phyloP scores from a whole-genome alignment of 2,113 vertebrate genomes.

The Platichthys flesus region DNA sequence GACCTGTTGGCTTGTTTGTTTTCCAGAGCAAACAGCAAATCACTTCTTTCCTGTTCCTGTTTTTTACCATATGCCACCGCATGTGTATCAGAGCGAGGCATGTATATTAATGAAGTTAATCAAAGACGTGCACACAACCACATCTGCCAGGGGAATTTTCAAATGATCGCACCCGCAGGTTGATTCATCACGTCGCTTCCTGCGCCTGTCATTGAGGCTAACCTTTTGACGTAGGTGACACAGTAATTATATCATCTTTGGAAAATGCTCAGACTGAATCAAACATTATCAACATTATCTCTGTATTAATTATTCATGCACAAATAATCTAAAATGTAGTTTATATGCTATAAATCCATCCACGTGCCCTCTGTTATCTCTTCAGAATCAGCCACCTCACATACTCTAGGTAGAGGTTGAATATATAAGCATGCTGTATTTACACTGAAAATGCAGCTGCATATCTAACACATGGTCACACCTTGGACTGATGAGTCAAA shows the following conservation, averaged over 20 bases:
- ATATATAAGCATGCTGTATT: neutral
- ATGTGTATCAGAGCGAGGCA: constrained; percentile 92
- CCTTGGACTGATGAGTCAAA: no score
- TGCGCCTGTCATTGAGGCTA: constrained; percentile 29
- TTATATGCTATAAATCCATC: neutral
- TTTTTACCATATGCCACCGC: constrained; percentile 96
- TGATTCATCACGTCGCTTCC: constrained; percentile 58
- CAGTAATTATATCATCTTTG: constrained; percentile 4
- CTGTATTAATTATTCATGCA: neutral
- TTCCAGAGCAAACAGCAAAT: constrained; percentile 99
- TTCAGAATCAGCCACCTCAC: neutral
- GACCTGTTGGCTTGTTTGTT: constrained; percentile 99
- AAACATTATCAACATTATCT: neutral
- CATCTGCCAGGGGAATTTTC: constrained; percentile 75
- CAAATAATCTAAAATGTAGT: neutral
- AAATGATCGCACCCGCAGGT: constrained; percentile 58
- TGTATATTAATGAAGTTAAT: constrained; percentile 98
- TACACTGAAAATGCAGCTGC: neutral
- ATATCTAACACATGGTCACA: constrained; percentile 4
- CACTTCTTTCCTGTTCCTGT: constrained; percentile 94
- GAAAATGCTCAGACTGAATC: neutral
- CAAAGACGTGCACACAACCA: constrained; percentile 81
- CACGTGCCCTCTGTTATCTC: neutral
- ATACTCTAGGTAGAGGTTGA: neutral
- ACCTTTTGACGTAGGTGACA: constrained; percentile 34